phyloP scores from a whole-genome alignment of 2,797 vertebrate genomes.

The Dallia pectoralis region DNA sequence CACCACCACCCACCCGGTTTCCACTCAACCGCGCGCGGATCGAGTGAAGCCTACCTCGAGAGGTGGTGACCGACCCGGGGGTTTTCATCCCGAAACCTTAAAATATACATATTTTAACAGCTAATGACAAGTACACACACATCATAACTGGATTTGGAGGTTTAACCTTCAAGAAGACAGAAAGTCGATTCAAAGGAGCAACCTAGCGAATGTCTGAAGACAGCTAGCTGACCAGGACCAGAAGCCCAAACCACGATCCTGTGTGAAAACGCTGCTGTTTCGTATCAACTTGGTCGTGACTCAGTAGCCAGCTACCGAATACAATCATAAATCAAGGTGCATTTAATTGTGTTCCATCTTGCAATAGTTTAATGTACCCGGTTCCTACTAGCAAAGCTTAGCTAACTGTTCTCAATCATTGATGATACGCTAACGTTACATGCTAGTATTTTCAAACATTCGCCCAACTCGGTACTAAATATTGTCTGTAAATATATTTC shows the following conservation, averaged over 20 bases:
- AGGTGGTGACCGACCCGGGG: constrained; percentile 72
- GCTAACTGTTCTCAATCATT: constrained; percentile 50
- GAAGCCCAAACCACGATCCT: constrained; percentile 42
- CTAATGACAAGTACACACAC: constrained; percentile 52
- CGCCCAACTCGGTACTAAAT: constrained; percentile 14
- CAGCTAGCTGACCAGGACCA: constrained; percentile 50
- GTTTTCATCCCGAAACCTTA: constrained; percentile 68
- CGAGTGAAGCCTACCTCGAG: constrained; percentile 66
- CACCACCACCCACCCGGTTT: constrained; percentile 53
- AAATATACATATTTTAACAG: constrained; percentile 42
- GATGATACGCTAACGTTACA: constrained; percentile 51
- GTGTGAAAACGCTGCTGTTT: constrained; percentile 26
- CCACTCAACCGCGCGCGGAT: constrained; percentile 71
- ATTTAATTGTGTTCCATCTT: constrained; percentile 3
- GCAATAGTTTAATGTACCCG: not conserved
- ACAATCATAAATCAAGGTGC: constrained; percentile 3
- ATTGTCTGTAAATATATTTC: constrained; percentile 9
- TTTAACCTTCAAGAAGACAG: constrained; percentile 48
- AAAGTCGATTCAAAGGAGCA: constrained; percentile 45
- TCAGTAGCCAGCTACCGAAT: constrained; percentile 8
- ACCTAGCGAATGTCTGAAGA: constrained; percentile 48
- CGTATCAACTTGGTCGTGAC: not conserved
- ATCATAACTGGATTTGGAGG: constrained; percentile 34
- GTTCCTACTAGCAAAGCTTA: constrained; percentile 6
- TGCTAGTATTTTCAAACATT: constrained; percentile 45